These are phyloP conservation scores for Ailurus styani DNA, from an alignment of 2,113 vertebrate species.

Conservation along the genomic window DNA sequence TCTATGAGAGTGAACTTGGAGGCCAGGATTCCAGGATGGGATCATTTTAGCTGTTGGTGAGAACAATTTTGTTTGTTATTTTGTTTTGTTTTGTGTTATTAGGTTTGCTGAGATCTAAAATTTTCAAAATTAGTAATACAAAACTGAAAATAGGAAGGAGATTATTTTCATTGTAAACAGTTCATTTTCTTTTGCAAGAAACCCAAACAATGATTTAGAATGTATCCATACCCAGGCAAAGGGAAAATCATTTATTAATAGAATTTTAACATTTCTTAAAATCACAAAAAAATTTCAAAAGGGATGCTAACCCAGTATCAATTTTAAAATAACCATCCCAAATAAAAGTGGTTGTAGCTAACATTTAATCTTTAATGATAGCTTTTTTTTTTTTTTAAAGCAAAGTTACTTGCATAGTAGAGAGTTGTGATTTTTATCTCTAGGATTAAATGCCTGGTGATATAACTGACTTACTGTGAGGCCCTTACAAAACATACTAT, in stretches of 20 bases:
- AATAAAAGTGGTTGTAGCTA: constrained; percentile 64
- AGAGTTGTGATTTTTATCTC: constrained; percentile 43
- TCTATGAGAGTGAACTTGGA: neutral
- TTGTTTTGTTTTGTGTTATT: neutral
- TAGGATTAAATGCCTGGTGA: neutral
- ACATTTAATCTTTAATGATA: constrained; percentile 60
- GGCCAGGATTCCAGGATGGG: neutral
- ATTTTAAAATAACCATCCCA: constrained; percentile 52
- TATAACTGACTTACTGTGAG: constrained; percentile 12
- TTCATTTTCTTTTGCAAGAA: constrained; percentile 53
- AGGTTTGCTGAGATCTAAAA: neutral
- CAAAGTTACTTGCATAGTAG: constrained; percentile 43
- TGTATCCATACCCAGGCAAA: constrained; percentile 44
- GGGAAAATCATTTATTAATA: constrained; percentile 46
- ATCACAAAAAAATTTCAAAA: constrained; percentile 69
- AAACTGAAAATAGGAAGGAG: neutral
- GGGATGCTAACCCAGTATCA: constrained; percentile 67
- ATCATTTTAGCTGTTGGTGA: neutral
- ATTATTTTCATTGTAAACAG: neutral
- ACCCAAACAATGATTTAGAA: constrained; percentile 53
- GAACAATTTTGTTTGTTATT: neutral
- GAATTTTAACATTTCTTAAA: constrained; percentile 63
- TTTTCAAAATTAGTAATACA: constrained; percentile 54
- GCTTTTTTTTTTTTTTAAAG: constrained; percentile 14
- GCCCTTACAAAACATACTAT: neutral